These are phyloP conservation scores for Mimas tiliae DNA, from an alignment of 2,888 invertebrate species.

Conservation along the genomic window DNA sequence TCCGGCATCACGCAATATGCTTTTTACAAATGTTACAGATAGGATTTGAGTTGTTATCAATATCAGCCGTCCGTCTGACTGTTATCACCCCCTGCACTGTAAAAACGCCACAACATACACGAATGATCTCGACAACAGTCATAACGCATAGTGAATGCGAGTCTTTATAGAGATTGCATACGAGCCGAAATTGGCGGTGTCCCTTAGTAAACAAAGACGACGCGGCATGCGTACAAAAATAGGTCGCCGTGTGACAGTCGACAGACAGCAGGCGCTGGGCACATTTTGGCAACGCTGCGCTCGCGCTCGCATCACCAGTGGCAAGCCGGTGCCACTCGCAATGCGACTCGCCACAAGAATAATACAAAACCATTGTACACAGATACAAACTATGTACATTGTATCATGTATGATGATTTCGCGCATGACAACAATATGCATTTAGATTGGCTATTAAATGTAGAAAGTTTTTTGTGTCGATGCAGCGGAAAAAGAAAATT, in stretches of 20 bases:
- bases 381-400: not conserved
- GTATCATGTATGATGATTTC: constrained; percentile 8
- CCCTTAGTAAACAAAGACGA: constrained; percentile 64
- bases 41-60: no score
- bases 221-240: constrained; percentile 46
- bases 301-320: not conserved
- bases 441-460: not conserved
- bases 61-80: no score
- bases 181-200: constrained; percentile 30
- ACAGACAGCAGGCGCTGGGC: constrained; percentile 34
- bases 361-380: not conserved
- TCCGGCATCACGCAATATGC: no score
- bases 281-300: constrained; percentile 4
- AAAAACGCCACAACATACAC: no score
- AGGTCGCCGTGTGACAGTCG: constrained; percentile 49
- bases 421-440: constrained; percentile 20
- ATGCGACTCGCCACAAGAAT: constrained; percentile 1
- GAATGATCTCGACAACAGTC: no score
- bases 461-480: constrained; percentile 11
- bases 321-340: not conserved
- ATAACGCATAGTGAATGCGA: not conserved
- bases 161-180: not conserved
- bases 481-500: not conserved
- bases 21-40: no score
- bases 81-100: no score